Evolutionary conservation across 30 jellyfish, hydroid and myxozoan species (phyloP), one percentile per base, ranked within the genome.

Genomic region (Aurelia coerulea): DNA sequence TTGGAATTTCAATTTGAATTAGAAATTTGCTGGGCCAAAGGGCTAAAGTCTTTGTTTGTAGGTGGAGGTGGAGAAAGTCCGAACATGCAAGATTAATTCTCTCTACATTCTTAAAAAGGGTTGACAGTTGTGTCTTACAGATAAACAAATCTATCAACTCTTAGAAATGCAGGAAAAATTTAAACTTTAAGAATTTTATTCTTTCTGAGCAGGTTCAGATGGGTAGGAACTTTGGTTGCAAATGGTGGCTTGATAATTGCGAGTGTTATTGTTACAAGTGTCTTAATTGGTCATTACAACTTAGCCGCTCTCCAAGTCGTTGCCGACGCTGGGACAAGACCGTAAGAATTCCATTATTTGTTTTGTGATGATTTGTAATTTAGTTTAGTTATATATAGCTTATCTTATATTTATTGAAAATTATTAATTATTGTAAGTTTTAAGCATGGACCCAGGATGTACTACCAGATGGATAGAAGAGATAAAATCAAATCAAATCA

Each of bases 231-330:
- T 3, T 49, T 78, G 1, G 39, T 70, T n/a, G 65, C 78, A 34
- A 78, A 70, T 78, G 91, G 94, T 6, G 39, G 39, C 51, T 60
- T 79, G 29, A 56, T 90, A 5, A 79, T 82, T 3, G 59, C 70
- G 23, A 81, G 95, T 35, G 64, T 85, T 9, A 18, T 76, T 64
- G 84, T 80, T 1, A 75, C 92, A 4, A 89, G 88, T 18, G 70
- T 46, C 23, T 64, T 90, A 23, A 73, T 84, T 34, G 85, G 72
- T 62, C 82, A 69, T 65, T 85, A 85, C 85, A 85, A 85, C 17
- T 52, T 85, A 32, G 49, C 74, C n/a, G 39, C 86, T 50, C 69
- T 85, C 73, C 60, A 83, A 49, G 68, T 83, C 50, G 86, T 60
- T 62, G 94, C 83, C 9, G 76, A 74, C 65, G 68, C 34, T 33